Base-by-base conservation (phyloP, 2,797 vertebrate species). In the Oreortyx pictus region DNA sequence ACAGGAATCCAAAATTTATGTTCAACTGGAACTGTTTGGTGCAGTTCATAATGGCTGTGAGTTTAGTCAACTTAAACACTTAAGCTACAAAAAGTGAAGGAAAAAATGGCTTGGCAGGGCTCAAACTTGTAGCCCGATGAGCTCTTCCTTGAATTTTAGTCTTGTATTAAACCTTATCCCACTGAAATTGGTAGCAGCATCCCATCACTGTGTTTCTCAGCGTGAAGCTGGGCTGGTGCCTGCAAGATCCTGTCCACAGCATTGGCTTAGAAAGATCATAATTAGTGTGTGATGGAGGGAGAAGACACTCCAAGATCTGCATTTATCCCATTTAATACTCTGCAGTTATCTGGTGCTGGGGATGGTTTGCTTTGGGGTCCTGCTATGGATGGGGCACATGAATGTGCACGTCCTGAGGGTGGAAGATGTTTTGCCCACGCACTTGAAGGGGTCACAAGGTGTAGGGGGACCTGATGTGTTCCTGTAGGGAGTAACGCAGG, bases 41-140 rank as follows among this genome's bases (percentile, higher is more conserved):
- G 77, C 65, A 54, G 12, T 86, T 93, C 86, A 66, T 56, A 29
- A 62, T 56, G 88, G 90, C 72, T 61, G 37, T 77, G 65, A n/a
- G 68, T 85, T 90, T 86, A 80, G 72, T 78, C 78, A 93, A 88
- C 77, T 90, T 84, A 92, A 95, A 95, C 47, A 86, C 86, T 90
- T 49, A 92, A 94, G 91, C 80, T 86, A 83, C 74, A 54, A 17
- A 86, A 70, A 89, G 47, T 67, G 73, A 89, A 70, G 80, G 72
- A 83, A 27, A 81, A 27, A 70, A 82, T 72, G 79, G 12, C 47
- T 86, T 27, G 71, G 91, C 61, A 68, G 76, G 62, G 14, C 71
- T 85, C 52, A 37, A 31, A 50, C 20, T 68, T 84, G 56, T 17
- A 56, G 82, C 35, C 85, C 24, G 68, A 62, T 46, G 86, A 79